Conservation (phyloP, 2,888 invertebrate genomes). For the Eretmocerus hayati region DNA sequence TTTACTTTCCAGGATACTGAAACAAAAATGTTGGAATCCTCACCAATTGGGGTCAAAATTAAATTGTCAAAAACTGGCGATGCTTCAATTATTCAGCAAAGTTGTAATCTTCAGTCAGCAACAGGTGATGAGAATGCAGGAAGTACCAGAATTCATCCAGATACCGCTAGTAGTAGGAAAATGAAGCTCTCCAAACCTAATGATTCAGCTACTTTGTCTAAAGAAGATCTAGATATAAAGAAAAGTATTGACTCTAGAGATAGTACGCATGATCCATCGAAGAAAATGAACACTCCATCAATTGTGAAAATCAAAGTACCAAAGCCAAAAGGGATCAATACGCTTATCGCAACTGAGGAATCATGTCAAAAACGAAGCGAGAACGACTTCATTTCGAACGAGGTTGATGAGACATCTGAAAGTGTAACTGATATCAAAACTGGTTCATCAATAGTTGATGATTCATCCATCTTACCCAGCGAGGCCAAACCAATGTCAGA, state of each 20-base stretch:
- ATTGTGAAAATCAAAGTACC: conserved; percentile 21
- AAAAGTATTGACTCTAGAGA: conserved; percentile 8
- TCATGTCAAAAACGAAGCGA: too few species aligned
- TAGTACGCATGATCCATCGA: conserved; percentile 23
- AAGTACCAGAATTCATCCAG: background rate
- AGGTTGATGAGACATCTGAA: conserved; percentile 3
- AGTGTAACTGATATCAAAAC: conserved; percentile 5
- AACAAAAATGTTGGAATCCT: conserved; percentile 18
- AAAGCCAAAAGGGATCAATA: conserved; percentile 12
- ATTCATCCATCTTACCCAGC: conserved; percentile 33
- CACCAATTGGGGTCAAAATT: conserved; percentile 21
- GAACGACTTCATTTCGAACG: conserved; percentile 15
- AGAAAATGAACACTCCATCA: conserved; percentile 33
- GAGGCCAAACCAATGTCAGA: conserved; percentile 3
- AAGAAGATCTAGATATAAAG: conserved; percentile 26
- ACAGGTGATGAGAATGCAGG: background rate
- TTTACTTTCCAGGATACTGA: conserved; percentile 7
- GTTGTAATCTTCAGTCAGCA: background rate
- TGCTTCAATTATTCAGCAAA: conserved; percentile 31
- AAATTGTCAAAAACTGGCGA: conserved; percentile 27
- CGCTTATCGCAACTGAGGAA: conserved; percentile 10
- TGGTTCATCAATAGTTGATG: conserved; percentile 37
- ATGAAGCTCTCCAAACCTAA: conserved; percentile 18
- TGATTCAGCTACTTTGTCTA: conserved; percentile 37
- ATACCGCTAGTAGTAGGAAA: conserved; percentile 14